Percentiles rank a stretch among this genome's conserved stretches.
phyloP scores from a whole-genome alignment of 1,140 invertebrate species.

The Conus betulinus region DNA sequence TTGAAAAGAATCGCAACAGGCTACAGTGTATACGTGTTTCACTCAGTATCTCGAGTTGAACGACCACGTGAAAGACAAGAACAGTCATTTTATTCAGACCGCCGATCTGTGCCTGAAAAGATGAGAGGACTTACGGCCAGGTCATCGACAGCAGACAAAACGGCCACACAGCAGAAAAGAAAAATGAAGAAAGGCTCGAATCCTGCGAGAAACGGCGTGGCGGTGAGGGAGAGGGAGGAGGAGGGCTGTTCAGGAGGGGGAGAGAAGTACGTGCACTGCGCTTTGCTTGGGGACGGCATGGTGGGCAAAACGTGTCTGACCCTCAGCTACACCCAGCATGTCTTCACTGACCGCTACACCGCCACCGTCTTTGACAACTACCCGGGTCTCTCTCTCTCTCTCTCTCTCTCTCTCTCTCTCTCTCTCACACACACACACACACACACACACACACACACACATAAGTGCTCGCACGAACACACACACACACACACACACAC shows the following conservation, averaged over 20 bases:
- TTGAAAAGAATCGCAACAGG: too few relatives aligned
- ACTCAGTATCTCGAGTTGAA: too few relatives aligned
- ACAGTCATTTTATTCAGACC: too few relatives aligned
- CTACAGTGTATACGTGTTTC: too few relatives aligned
- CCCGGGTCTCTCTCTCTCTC: conserved; percentile 50
- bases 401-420: background rate
- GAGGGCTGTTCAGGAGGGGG: background rate
- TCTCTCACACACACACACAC: background rate
- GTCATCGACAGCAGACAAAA: background rate
- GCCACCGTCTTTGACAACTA: conserved; percentile 74
- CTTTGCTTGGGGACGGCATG: conserved; percentile 70
- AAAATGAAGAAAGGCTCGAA: background rate
- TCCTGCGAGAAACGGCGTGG: background rate
- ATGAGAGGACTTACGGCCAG: background rate
- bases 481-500: too few relatives aligned
- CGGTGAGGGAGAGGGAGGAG: background rate
- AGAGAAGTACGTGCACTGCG: conserved; percentile 55
- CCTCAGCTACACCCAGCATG: conserved; percentile 58
- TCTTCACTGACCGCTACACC: conserved; percentile 61
- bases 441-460: too few relatives aligned
- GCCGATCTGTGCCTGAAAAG: background rate
- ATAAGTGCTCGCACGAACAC: too few relatives aligned
- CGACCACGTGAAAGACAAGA: too few relatives aligned
- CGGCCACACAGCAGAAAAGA: background rate
- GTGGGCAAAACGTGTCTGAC: conserved; percentile 70